Evolutionary conservation across 92 coral and sea anemone species (phyloP).

Genomic region (Phenganax marumi): DNA sequence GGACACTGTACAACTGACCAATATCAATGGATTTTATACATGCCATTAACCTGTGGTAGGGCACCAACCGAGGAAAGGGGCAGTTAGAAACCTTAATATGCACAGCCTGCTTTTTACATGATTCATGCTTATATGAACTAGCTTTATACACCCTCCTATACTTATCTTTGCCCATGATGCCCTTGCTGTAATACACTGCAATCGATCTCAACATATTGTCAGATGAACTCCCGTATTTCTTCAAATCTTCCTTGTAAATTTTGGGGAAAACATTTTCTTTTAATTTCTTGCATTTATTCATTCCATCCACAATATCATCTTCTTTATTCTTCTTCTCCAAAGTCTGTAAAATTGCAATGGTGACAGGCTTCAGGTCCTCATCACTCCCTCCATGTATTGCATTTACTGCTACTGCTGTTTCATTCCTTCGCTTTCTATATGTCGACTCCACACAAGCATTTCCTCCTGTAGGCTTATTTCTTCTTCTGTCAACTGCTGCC

Average conservation of each 20-base stretch:
- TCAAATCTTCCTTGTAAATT: background rate
- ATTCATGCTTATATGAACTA: conserved; percentile 16
- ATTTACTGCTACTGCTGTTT: background rate
- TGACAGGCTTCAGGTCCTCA: background rate
- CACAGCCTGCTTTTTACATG: conserved; percentile 5
- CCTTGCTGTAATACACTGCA: conserved; percentile 51
- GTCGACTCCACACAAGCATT: background rate
- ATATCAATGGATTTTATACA: conserved; percentile 48
- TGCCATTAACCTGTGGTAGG: conserved; percentile 55
- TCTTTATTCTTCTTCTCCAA: background rate
- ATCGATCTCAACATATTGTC: background rate
- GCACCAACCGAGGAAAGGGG: conserved; percentile 46
- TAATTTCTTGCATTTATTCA: background rate
- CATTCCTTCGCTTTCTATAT: background rate
- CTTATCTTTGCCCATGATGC: conserved; percentile 57
- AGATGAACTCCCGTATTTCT: background rate
- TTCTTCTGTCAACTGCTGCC: background rate
- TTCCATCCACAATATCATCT: background rate
- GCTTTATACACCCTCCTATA: conserved; percentile 44
- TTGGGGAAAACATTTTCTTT: background rate
- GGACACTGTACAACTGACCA: conserved; percentile 50
- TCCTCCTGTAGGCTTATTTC: background rate
- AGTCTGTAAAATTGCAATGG: background rate
- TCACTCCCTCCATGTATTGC: conserved; percentile 1
- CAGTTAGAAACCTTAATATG: conserved; percentile 40